Evolutionary conservation across 2,888 invertebrate genomes (phyloP).

Genomic region (Muschampia plurimacula): DNA sequence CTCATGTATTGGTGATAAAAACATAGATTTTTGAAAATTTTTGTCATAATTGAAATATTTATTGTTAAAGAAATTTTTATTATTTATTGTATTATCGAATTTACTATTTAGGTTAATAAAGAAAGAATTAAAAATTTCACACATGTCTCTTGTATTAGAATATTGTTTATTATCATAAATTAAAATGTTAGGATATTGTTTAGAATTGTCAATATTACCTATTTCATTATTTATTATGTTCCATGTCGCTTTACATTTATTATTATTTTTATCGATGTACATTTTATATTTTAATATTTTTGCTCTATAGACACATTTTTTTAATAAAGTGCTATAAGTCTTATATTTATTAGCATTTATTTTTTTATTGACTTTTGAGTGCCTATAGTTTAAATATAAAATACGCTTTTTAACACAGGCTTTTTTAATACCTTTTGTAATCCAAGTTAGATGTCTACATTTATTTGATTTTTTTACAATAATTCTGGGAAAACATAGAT

Average conservation of each 20-base stretch:
- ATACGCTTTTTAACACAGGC: not conserved
- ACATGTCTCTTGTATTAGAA: not conserved
- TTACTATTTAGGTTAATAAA: not conserved
- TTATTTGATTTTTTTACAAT: constrained; percentile 2
- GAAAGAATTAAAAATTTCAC: constrained; percentile 1
- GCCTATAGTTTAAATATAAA: not conserved
- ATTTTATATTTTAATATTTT: not conserved
- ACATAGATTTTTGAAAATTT: not conserved
- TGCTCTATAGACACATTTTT: constrained; percentile 1
- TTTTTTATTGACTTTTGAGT: constrained; percentile 4
- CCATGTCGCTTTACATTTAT: constrained; percentile 13
- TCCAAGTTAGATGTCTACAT: not conserved
- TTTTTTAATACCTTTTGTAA: not conserved
- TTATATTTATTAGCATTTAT: not conserved
- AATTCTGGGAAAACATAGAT: constrained; percentile 2
- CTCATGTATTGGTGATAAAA: not conserved
- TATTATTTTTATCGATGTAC: not conserved
- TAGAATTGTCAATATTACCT: not conserved
- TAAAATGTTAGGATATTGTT: constrained; percentile 5
- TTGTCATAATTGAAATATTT: not conserved
- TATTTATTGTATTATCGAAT: not conserved
- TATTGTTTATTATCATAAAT: constrained; percentile 1
- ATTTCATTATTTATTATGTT: constrained; percentile 6
- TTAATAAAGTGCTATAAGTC: not conserved
- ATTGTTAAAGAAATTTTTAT: not conserved